These are phyloP conservation scores for Erebia aethiops DNA, from an alignment of 2,888 invertebrate genomes.

Conservation along the genomic window DNA sequence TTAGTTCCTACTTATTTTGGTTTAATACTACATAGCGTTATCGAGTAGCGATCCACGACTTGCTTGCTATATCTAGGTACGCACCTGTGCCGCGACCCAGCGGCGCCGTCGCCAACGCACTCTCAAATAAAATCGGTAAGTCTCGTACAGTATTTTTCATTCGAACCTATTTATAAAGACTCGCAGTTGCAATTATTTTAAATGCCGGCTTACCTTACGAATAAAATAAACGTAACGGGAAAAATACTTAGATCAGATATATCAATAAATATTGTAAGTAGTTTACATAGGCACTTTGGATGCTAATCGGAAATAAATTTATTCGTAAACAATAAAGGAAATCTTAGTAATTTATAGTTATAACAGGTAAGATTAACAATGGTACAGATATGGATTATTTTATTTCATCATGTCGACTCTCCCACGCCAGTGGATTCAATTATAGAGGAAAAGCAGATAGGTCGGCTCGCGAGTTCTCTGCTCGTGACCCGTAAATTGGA, in stretches of 20 bases:
- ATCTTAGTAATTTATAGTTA: slow-evolving; percentile 49
- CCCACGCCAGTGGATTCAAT: slow-evolving; percentile 82
- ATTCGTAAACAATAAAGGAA: slow-evolving; percentile 40
- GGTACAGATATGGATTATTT: slow-evolving; percentile 70
- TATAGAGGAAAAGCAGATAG: slow-evolving; percentile 81
- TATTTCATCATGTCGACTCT: slow-evolving; percentile 73
- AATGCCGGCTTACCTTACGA: not conserved
- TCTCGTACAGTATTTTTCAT: slow-evolving; percentile 9
- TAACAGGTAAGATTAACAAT: slow-evolving; percentile 62
- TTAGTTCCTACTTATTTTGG: slow-evolving; percentile 62
- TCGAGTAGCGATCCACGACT: slow-evolving; percentile 65
- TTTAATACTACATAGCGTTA: slow-evolving; percentile 58
- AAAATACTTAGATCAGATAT: not conserved
- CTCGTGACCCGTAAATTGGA: slow-evolving; percentile 83
- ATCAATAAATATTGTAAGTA: slow-evolving; percentile 9
- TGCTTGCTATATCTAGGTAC: slow-evolving; percentile 33
- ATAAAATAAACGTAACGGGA: not conserved
- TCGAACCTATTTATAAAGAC: not conserved
- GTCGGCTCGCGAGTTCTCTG: slow-evolving; percentile 78
- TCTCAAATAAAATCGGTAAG: slow-evolving; percentile 57
- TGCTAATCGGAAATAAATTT: slow-evolving; percentile 39
- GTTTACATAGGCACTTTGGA: slow-evolving; percentile 30
- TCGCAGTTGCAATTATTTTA: not conserved
- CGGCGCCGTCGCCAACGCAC: slow-evolving; percentile 57
- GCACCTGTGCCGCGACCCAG: slow-evolving; percentile 71